Evolutionary conservation across 1,140 invertebrate species (phyloP).

Genomic region (Littorina saxatilis): DNA sequence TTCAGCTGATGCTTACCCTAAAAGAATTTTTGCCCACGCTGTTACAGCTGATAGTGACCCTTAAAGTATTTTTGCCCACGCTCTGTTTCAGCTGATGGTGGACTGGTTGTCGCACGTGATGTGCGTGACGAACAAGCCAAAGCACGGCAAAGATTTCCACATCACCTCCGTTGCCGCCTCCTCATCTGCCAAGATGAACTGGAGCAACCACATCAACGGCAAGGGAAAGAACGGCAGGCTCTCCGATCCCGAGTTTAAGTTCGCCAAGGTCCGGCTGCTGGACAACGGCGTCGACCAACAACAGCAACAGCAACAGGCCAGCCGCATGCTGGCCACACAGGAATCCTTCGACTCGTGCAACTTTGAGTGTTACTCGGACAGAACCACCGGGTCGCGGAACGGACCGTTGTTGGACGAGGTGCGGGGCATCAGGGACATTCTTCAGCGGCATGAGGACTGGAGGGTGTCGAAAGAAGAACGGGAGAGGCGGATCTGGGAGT

Average conservation of each 20-base stretch:
- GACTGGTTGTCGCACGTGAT: conserved; percentile 27
- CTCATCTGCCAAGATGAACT: conserved; percentile 21
- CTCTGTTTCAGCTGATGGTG: conserved; percentile 24
- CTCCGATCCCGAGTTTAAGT: conserved; percentile 47
- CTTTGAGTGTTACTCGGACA: background rate
- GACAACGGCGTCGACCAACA: conserved; percentile 55
- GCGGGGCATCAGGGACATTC: conserved; percentile 57
- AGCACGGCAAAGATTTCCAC: background rate
- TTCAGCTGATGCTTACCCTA: no score
- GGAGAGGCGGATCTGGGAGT: conserved; percentile 66
- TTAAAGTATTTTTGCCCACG: no score
- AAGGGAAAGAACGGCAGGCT: conserved; percentile 12
- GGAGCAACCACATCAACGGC: conserved; percentile 18
- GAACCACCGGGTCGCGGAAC: conserved; percentile 1
- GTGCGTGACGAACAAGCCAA: background rate
- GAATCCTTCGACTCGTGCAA: conserved; percentile 22
- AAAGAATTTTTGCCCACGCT: no score
- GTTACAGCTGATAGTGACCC: no score
- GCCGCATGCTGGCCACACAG: conserved; percentile 29
- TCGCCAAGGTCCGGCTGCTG: conserved; percentile 57
- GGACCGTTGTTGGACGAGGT: conserved; percentile 58
- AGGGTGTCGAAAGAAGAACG: conserved; percentile 52
- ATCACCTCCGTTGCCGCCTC: background rate
- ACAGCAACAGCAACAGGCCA: no score
- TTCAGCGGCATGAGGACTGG: conserved; percentile 57